A percentile compares a stretch with the other conserved stretches of the same genome.
Evolutionary conservation across 2,113 vertebrate species (phyloP).

Genomic region (Callithrix jacchus): DNA sequence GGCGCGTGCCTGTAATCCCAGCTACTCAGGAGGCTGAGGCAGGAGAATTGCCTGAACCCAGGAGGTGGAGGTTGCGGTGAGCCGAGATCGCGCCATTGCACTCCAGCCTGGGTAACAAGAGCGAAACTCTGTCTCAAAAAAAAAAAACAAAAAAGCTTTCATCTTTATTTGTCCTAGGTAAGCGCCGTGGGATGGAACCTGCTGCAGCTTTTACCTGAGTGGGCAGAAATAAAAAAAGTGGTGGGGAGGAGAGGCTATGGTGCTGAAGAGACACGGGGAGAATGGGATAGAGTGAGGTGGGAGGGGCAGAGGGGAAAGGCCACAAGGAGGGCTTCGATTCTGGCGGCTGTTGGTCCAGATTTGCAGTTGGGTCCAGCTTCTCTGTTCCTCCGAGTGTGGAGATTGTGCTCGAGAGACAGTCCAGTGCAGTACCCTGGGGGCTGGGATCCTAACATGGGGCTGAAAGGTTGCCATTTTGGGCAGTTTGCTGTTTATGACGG

Average conservation of each 20-base stretch:
- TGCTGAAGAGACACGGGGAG: not conserved
- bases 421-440: not conserved
- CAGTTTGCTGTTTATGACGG: not conserved
- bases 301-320: accelerated
- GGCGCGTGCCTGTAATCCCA: no score
- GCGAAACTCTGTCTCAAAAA: no score
- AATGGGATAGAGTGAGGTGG: not conserved
- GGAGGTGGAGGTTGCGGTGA: no score
- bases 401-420: not conserved
- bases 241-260: not conserved
- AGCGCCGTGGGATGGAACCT: not conserved
- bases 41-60: no score
- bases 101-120: no score
- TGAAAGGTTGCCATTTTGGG: not conserved
- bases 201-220: not conserved
- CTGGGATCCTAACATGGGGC: no score
- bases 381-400: not conserved
- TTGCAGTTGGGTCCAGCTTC: not conserved
- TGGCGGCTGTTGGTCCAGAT: no score
- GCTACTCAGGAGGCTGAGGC: no score
- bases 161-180: not conserved
- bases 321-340: not conserved
- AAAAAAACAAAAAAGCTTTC: no score
- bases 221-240: not conserved
- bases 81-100: no score